Evolutionary conservation across 2,797 vertebrate genomes (phyloP).

Genomic region (Rhadinocentrus ornatus): DNA sequence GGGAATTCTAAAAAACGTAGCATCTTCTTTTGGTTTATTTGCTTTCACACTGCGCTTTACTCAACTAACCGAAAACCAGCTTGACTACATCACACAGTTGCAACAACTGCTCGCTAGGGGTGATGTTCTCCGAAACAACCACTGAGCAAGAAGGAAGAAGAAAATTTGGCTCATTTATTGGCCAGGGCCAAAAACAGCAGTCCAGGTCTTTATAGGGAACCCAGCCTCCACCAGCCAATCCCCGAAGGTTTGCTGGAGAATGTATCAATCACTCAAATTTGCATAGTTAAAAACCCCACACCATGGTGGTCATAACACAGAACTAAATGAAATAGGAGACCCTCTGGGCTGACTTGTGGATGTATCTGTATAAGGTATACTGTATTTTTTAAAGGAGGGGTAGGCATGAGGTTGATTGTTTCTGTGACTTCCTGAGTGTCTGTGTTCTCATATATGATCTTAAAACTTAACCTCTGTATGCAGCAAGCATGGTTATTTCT

Average conservation of each 20-base stretch:
- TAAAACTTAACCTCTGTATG: slow-evolving; percentile 24
- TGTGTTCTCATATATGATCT: slow-evolving; percentile 15
- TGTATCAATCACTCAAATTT: not conserved
- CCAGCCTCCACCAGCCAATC: no score
- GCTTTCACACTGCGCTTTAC: not conserved
- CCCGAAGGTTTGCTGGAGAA: not conserved
- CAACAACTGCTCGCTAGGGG: no score
- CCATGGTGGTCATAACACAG: not conserved
- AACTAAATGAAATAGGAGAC: slow-evolving; percentile 63
- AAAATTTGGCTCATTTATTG: no score
- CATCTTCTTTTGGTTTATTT: not conserved
- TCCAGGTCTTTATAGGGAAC: no score
- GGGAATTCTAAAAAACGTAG: no score
- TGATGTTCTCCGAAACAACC: no score
- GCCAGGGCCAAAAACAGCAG: no score
- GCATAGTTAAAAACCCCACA: not conserved
- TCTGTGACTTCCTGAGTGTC: slow-evolving; percentile 13
- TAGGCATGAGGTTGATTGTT: slow-evolving; percentile 6
- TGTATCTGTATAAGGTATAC: slow-evolving; percentile 1
- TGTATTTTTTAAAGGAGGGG: not conserved
- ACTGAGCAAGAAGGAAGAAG: no score
- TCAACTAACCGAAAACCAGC: not conserved
- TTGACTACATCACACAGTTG: no score
- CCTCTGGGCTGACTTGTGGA: slow-evolving; percentile 48
- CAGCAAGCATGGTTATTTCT: slow-evolving; percentile 32